These are phyloP conservation scores for Acyrthosiphon pisum DNA, from an alignment of 1,140 invertebrate species.

Conservation along the genomic window DNA sequence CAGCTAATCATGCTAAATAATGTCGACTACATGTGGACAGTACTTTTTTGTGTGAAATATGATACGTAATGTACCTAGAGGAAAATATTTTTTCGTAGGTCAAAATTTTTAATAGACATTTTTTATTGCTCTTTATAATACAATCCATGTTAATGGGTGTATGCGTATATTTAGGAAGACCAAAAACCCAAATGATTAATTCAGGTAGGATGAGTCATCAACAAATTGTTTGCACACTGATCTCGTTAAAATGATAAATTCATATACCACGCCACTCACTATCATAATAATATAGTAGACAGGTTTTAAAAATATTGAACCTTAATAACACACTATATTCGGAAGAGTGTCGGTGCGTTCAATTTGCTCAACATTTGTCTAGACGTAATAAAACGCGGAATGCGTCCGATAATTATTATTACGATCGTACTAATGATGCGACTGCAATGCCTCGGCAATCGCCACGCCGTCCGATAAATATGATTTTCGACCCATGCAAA, in stretches of 20 bases:
- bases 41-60: not conserved
- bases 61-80: not conserved
- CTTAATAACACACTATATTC: not conserved
- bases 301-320: no score
- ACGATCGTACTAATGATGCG: not conserved
- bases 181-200: not conserved
- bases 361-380: not conserved
- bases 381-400: not conserved
- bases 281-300: not conserved
- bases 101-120: not conserved
- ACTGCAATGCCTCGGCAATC: not conserved
- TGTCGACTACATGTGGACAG: not conserved
- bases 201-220: not conserved
- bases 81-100: slow-evolving; percentile 2
- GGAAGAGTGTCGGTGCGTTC: not conserved
- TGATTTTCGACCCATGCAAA: not conserved
- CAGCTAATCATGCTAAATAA: not conserved
- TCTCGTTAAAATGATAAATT: not conserved
- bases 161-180: not conserved
- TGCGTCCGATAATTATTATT: not conserved
- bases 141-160: not conserved
- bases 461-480: not conserved
- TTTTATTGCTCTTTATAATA: not conserved
- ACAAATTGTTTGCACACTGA: not conserved
- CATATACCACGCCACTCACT: not conserved